phyloP scores from a whole-genome alignment of 2,888 invertebrate genomes.

The Asteroscopus sphinx region DNA sequence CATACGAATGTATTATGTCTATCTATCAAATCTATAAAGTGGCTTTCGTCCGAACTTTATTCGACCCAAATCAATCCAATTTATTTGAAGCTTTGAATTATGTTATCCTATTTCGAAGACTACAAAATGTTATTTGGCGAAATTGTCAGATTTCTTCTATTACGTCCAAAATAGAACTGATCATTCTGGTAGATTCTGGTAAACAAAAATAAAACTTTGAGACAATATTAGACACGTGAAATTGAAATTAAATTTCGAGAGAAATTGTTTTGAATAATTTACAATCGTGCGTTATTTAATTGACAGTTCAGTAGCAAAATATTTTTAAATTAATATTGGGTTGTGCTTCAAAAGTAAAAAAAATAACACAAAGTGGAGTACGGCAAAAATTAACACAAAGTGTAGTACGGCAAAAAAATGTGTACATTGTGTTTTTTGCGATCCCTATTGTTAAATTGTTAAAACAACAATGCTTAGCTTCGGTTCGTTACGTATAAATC shows the following conservation, averaged over 20 bases:
- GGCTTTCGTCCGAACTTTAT: slow-evolving; percentile 29
- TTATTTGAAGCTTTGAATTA: slow-evolving; percentile 48
- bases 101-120: slow-evolving; percentile 45
- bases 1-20: neutral
- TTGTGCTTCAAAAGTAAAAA: no score
- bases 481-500: slow-evolving; percentile 13
- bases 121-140: slow-evolving; percentile 37
- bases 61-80: slow-evolving; percentile 48
- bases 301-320: no score
- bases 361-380: neutral
- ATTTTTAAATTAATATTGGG: no score
- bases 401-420: neutral
- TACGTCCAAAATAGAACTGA: slow-evolving; percentile 31
- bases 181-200: slow-evolving; percentile 5
- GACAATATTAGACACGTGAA: slow-evolving; percentile 9
- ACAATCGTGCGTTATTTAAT: neutral
- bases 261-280: no score
- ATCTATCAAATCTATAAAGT: slow-evolving; percentile 16
- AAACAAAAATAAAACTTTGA: slow-evolving; percentile 2
- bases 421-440: slow-evolving; percentile 13
- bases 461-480: slow-evolving; percentile 24
- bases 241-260: neutral
- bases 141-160: slow-evolving; percentile 28
- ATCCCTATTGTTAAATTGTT: slow-evolving; percentile 26
- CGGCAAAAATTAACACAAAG: neutral